Percentiles rank a stretch among this genome's conserved stretches.
phyloP scores from a whole-genome alignment of 2,888 invertebrate species.

The Heliconius charithonia region DNA sequence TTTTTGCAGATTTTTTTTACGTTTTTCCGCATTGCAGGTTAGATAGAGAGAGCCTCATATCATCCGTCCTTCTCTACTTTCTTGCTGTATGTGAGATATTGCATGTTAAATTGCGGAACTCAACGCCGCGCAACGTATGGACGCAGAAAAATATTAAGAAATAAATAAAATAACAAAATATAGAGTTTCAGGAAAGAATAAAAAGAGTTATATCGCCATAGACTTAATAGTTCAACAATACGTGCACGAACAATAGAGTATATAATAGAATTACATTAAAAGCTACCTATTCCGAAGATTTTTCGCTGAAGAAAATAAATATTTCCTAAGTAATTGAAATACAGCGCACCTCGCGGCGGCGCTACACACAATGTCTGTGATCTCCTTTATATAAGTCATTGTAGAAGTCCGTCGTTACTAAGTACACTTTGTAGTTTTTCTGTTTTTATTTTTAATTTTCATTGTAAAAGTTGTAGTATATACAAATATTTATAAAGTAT shows the following conservation, averaged over 20 bases:
- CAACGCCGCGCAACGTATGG: no score
- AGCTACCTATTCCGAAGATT: not conserved
- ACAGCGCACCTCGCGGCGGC: not conserved
- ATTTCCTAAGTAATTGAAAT: conserved; percentile 14
- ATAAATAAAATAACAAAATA: no score
- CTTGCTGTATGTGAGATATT: not conserved
- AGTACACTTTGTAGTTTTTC: not conserved
- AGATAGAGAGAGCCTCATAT: no score
- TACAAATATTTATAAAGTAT: not conserved
- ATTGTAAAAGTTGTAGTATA: not conserved
- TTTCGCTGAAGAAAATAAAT: conserved; percentile 5
- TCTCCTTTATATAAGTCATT: conserved; percentile 8
- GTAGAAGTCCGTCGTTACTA: not conserved
- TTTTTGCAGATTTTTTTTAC: not conserved
- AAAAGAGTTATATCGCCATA: no score
- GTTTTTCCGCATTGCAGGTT: no score
- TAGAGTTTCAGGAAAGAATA: no score
- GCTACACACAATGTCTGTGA: conserved; percentile 7
- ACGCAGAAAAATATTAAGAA: no score
- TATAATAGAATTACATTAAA: no score
- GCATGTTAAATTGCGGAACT: no score
- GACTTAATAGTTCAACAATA: no score
- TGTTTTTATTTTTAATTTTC: not conserved
- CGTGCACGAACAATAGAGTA: no score
- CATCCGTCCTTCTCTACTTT: not conserved